Conservation (phyloP, 2,888 invertebrate species). For the Brachycybe producta region DNA sequence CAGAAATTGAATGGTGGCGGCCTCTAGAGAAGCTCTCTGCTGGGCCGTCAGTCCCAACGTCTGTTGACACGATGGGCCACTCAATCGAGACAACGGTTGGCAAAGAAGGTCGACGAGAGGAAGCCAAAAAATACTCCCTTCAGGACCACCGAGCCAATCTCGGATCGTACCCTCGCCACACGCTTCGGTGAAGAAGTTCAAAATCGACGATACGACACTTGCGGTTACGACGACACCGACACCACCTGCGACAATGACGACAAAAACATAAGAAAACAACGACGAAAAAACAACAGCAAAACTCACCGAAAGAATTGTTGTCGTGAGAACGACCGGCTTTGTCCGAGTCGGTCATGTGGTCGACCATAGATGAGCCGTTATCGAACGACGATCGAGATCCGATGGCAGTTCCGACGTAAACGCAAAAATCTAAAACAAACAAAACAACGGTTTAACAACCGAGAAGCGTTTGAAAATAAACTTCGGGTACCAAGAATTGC, state of each 20-base stretch:
- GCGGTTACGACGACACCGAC: slow-evolving; percentile 27
- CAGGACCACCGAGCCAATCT: slow-evolving; percentile 70
- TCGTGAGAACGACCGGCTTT: slow-evolving; percentile 1
- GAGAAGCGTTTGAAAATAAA: too few species aligned
- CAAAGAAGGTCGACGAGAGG: slow-evolving; percentile 63
- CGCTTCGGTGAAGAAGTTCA: slow-evolving; percentile 68
- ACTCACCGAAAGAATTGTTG: background rate
- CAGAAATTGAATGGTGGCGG: slow-evolving; percentile 63
- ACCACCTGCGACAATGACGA: slow-evolving; percentile 10
- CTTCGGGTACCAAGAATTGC: slow-evolving; percentile 41
- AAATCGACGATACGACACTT: slow-evolving; percentile 33
- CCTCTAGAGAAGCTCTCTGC: slow-evolving; percentile 32
- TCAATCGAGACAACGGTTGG: slow-evolving; percentile 26
- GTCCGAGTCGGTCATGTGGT: slow-evolving; percentile 12
- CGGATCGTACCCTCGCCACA: slow-evolving; percentile 67
- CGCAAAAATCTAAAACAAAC: background rate
- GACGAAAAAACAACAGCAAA: background rate
- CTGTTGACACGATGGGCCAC: background rate
- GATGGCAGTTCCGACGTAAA: background rate
- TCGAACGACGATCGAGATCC: background rate
- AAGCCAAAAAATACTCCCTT: slow-evolving; percentile 74
- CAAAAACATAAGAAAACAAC: background rate
- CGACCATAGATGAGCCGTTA: too few species aligned
- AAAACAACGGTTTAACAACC: too few species aligned
- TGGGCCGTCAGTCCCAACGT: slow-evolving; percentile 26